A percentile compares a stretch with the other conserved stretches of the same genome.
Conservation (phyloP, 2,113 vertebrate genomes). For the Oreamnos americanus region DNA sequence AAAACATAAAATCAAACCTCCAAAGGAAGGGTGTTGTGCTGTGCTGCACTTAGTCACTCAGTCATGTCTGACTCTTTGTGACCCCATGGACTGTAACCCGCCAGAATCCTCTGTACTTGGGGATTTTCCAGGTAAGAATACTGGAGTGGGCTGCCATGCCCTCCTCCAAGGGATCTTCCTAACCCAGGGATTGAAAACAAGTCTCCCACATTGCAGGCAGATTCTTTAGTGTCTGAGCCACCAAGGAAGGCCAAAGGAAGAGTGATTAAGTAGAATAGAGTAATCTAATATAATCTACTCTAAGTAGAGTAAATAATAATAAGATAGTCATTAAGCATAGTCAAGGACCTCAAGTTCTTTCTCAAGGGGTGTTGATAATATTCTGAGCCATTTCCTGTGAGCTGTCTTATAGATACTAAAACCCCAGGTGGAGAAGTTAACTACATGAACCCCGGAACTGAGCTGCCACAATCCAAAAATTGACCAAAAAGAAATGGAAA, state of each 20-base stretch:
- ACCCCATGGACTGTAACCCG: rapidly evolving
- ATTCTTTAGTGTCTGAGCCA: not conserved
- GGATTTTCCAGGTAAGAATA: not conserved
- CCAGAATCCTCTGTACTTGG: not conserved
- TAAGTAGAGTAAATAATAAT: not conserved
- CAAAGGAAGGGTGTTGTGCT: not conserved
- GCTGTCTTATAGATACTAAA: not conserved
- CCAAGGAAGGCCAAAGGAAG: not conserved
- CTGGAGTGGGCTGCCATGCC: not conserved
- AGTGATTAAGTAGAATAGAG: not conserved
- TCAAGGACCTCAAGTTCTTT: not conserved
- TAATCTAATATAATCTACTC: no score
- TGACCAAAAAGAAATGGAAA: not conserved
- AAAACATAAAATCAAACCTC: not conserved
- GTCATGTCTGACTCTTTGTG: not conserved
- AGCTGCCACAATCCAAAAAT: not conserved
- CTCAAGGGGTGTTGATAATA: not conserved
- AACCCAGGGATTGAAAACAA: not conserved
- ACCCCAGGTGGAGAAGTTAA: not conserved
- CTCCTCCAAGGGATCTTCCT: not conserved
- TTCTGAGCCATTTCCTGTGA: not conserved
- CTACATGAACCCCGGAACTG: not conserved
- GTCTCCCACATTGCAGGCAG: not conserved
- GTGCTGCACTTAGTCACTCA: rapidly evolving
- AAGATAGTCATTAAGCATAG: not conserved